Conservation (phyloP, 2,113 vertebrate genomes). For the Pantherophis guttatus region DNA sequence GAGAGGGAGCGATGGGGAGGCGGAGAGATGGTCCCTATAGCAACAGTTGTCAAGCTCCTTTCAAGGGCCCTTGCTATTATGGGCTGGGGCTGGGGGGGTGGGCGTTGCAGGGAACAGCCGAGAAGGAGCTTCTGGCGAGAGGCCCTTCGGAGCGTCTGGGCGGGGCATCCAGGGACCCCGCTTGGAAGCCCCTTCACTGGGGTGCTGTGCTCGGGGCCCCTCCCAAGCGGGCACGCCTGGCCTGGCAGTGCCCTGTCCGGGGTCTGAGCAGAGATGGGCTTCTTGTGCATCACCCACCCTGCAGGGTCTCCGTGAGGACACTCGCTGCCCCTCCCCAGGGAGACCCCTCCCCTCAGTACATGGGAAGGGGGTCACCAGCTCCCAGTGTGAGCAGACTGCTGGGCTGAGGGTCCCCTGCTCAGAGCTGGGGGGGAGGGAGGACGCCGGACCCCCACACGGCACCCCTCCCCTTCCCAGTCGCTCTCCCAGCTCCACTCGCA, state of each 20-base stretch:
- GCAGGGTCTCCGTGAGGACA: not conserved
- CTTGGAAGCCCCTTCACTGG: no score
- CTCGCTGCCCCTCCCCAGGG: not conserved
- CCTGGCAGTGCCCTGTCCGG: not conserved
- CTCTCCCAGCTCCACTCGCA: not conserved
- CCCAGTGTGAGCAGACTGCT: not conserved
- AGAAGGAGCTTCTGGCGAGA: not conserved
- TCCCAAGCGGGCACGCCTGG: not conserved
- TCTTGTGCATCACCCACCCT: not conserved
- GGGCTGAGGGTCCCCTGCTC: not conserved
- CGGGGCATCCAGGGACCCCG: not conserved
- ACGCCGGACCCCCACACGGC: not conserved
- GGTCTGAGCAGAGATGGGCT: not conserved
- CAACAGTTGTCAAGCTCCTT: conserved; percentile 26
- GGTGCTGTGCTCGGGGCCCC: not conserved
- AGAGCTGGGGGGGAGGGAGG: not conserved
- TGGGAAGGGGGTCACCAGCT: not conserved
- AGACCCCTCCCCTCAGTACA: not conserved
- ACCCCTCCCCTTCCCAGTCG: no score
- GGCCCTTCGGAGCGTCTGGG: not conserved
- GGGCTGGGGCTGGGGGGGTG: not conserved
- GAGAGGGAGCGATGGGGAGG: no score
- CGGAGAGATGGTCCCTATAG: conserved; percentile 5
- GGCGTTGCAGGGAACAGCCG: not conserved
- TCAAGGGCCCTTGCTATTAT: not conserved